Percentiles rank a stretch among this genome's conserved stretches.
These are phyloP conservation scores for Scaeva pyrastri DNA, from an alignment of 2,888 invertebrate species.

Conservation along the genomic window DNA sequence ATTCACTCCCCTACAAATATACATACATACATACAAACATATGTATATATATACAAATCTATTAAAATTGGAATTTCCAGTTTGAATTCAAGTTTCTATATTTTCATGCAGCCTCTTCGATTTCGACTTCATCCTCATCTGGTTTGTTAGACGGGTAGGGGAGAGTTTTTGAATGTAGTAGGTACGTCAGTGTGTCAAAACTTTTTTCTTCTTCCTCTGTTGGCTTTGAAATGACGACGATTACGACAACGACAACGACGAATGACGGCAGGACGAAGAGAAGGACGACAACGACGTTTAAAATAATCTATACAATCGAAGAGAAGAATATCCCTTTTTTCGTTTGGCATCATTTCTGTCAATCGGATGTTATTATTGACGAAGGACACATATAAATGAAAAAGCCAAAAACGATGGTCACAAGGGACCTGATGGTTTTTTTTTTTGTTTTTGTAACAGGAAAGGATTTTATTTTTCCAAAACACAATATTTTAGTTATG, in stretches of 20 bases:
- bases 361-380: constrained; percentile 52
- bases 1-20: neutral
- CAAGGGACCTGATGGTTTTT: neutral
- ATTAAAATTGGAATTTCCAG: constrained; percentile 55
- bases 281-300: constrained; percentile 29
- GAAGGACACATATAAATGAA: constrained; percentile 37
- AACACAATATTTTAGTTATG: neutral
- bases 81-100: constrained; percentile 24
- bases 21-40: constrained; percentile 9
- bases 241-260: neutral
- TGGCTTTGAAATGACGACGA: constrained; percentile 19
- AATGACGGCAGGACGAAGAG: neutral
- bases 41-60: constrained; percentile 32
- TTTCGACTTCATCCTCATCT: constrained; percentile 11
- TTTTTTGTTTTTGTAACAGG: constrained; percentile 16
- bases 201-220: neutral
- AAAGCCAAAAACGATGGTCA: neutral
- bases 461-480: constrained; percentile 13
- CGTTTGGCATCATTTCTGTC: constrained; percentile 12
- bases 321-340: constrained; percentile 28
- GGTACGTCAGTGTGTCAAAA: constrained; percentile 19
- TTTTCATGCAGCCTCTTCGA: neutral
- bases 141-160: constrained; percentile 47
- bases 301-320: constrained; percentile 54
- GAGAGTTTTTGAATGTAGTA: constrained; percentile 37